phyloP scores from a whole-genome alignment of 1,140 invertebrate genomes.

The Sipha flava region DNA sequence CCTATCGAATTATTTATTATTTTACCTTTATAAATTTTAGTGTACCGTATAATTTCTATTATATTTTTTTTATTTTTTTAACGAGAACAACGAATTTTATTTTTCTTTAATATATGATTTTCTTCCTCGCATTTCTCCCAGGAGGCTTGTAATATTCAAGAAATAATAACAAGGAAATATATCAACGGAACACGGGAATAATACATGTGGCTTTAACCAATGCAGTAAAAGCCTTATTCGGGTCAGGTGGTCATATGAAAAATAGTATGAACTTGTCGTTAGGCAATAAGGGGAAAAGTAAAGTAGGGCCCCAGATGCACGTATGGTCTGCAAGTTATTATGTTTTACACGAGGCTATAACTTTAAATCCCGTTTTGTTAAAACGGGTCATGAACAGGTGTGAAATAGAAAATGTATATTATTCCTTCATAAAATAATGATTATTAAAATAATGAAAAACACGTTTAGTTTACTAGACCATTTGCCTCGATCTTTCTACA shows the following conservation, averaged over 20 bases:
- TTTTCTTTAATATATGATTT: neutral
- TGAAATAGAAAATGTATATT: conserved; percentile 8
- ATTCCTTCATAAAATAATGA: conserved; percentile 6
- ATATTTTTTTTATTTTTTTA: neutral
- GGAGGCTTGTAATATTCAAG: neutral
- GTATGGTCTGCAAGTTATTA: conserved; percentile 20
- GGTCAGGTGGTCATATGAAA: conserved; percentile 17
- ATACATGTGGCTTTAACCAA: neutral
- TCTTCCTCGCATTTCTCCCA: neutral
- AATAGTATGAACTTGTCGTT: conserved; percentile 23
- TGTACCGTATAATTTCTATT: neutral
- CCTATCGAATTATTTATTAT: no score
- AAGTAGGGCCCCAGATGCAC: conserved; percentile 7
- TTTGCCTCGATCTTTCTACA: neutral
- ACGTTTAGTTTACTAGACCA: neutral
- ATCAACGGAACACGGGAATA: neutral
- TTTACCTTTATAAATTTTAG: no score
- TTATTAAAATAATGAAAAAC: neutral
- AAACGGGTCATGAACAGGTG: conserved; percentile 19
- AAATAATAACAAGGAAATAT: conserved; percentile 20
- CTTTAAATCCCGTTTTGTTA: conserved; percentile 23
- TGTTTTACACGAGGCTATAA: conserved; percentile 20
- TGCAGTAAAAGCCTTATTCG: neutral
- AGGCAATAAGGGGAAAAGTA: neutral
- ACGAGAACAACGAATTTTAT: neutral